Evolutionary conservation across 2,113 vertebrate genomes (phyloP).

Genomic region (Ciconia boyciana): DNA sequence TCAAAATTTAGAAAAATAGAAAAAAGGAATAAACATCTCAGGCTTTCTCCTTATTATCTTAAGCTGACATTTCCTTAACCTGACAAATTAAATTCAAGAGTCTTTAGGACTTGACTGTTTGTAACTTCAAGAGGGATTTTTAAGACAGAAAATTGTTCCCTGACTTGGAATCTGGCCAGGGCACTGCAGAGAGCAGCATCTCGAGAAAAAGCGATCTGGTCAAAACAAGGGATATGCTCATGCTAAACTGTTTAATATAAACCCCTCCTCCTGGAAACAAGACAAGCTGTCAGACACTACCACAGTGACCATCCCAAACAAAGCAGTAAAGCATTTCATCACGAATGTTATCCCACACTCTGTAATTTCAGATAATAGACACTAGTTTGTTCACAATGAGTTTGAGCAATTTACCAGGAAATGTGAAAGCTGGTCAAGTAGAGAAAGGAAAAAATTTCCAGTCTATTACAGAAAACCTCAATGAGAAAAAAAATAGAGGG

Average conservation of each 20-base stretch:
- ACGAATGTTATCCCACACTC: conserved; percentile 46
- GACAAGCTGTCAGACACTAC: conserved; percentile 42
- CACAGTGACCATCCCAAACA: conserved; percentile 61
- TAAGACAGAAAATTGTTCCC: conserved; percentile 47
- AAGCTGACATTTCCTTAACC: conserved; percentile 23
- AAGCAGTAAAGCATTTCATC: conserved; percentile 64
- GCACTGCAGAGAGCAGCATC: conserved; percentile 32
- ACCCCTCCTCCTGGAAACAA: conserved; percentile 32
- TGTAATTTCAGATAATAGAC: conserved; percentile 53
- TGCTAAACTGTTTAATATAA: conserved; percentile 37
- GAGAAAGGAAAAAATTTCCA: conserved; percentile 50
- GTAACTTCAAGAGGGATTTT: conserved; percentile 20
- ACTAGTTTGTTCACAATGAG: conserved; percentile 27
- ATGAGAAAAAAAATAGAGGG: background rate
- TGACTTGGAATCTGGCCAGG: conserved; percentile 34
- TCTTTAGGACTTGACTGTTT: conserved; percentile 1
- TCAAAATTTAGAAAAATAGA: background rate
- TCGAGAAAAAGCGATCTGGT: conserved; percentile 30
- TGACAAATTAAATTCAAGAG: conserved; percentile 26
- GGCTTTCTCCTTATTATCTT: background rate
- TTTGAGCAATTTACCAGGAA: conserved; percentile 56
- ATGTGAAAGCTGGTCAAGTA: conserved; percentile 53
- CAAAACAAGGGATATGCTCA: conserved; percentile 12
- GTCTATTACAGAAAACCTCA: conserved; percentile 30
- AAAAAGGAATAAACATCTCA: background rate